phyloP scores from a whole-genome alignment of 2,797 vertebrate genomes.

The Mormyrus hasselquistii region DNA sequence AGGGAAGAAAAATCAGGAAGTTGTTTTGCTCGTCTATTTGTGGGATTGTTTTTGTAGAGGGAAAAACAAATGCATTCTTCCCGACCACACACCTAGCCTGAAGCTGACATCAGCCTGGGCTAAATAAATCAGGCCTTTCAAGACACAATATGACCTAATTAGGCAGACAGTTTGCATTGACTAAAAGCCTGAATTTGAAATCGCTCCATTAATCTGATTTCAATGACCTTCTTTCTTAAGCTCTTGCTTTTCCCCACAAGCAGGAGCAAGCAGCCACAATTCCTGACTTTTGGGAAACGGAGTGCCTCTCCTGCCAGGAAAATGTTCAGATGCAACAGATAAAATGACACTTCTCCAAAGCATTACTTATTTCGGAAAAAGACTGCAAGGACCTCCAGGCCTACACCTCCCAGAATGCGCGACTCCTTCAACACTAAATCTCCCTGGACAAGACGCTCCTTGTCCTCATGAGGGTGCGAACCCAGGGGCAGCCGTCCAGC shows the following conservation, averaged over 20 bases:
- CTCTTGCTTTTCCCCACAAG: neutral
- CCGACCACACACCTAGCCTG: neutral
- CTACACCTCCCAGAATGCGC: conserved; percentile 14
- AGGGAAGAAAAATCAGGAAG: neutral
- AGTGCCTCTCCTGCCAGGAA: neutral
- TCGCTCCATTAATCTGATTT: neutral
- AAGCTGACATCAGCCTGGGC: neutral
- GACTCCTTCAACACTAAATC: neutral
- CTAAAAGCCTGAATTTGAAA: neutral
- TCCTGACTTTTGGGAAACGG: neutral
- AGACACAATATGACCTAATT: neutral
- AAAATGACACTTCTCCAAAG: neutral
- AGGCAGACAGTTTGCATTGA: neutral
- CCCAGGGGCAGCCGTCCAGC: neutral
- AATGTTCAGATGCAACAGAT: neutral
- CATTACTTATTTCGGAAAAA: neutral
- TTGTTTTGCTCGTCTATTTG: neutral
- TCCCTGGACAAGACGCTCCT: neutral
- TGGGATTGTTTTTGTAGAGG: neutral
- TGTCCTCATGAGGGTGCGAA: neutral
- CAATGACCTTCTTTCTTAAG: neutral
- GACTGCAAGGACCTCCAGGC: neutral
- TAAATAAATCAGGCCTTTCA: neutral
- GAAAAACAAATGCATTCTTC: neutral
- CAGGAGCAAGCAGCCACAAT: neutral